Evolutionary conservation across 1,140 invertebrate genomes (phyloP).

Genomic region (Drosophila carrolli): DNA sequence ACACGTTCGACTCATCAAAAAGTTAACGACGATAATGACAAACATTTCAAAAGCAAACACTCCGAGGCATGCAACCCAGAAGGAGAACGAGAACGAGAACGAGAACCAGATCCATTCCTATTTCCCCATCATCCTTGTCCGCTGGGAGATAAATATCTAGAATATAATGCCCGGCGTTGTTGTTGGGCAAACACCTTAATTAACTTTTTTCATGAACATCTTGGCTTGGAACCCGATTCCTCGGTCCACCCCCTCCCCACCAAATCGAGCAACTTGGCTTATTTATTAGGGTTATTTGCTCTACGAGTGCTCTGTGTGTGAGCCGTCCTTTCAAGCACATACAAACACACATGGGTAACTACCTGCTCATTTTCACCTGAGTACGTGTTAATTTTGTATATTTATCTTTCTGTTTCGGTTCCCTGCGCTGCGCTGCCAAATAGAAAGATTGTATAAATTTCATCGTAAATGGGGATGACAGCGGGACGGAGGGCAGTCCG

Average conservation of each 20-base stretch:
- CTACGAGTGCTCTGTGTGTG: conserved; percentile 42
- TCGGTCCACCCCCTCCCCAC: background rate
- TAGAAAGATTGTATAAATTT: conserved; percentile 64
- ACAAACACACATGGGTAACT: conserved; percentile 41
- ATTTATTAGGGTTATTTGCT: conserved; percentile 81
- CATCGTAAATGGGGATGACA: conserved; percentile 23
- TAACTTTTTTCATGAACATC: conserved; percentile 78
- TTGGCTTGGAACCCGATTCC: conserved; percentile 32
- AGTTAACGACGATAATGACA: conserved; percentile 82
- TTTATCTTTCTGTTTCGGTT: conserved; percentile 67
- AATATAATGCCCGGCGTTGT: conserved; percentile 67
- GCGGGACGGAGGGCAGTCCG: conserved; percentile 23
- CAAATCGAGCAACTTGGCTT: conserved; percentile 71
- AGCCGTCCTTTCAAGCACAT: conserved; percentile 43
- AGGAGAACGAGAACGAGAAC: conserved; percentile 21
- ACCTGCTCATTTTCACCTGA: conserved; percentile 80
- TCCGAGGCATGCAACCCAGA: conserved; percentile 44
- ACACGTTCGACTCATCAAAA: conserved; percentile 82
- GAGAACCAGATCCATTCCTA: conserved; percentile 22
- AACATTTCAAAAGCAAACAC: conserved; percentile 81
- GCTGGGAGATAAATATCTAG: conserved; percentile 73
- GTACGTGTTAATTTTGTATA: conserved; percentile 81
- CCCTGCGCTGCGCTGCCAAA: conserved; percentile 30
- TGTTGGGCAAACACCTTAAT: conserved; percentile 80
- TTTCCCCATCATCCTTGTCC: conserved; percentile 22